Conservation (phyloP, 2,113 vertebrate genomes). For the Mola mola region DNA sequence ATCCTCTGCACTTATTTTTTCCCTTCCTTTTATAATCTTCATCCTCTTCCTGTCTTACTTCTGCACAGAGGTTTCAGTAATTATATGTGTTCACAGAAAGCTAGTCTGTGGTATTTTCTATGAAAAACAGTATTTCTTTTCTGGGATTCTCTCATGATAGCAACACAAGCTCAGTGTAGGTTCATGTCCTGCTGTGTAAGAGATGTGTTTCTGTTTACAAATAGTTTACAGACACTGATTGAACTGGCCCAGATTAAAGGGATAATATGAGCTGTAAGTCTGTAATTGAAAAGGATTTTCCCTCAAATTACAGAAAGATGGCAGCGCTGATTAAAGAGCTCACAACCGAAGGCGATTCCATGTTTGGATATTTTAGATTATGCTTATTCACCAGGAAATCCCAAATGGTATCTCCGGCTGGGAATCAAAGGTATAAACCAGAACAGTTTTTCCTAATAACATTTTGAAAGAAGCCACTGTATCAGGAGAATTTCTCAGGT, state of each 20-base stretch:
- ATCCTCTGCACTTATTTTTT: too few species aligned
- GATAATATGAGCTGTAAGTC: slow-evolving; percentile 40
- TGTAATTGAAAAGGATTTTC: slow-evolving; percentile 36
- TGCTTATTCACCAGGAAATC: slow-evolving; percentile 30
- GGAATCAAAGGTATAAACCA: slow-evolving; percentile 13
- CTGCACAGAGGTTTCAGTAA: too few species aligned
- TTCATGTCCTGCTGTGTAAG: slow-evolving; percentile 17
- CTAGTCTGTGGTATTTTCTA: slow-evolving; percentile 6
- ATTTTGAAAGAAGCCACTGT: not conserved
- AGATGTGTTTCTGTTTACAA: slow-evolving; percentile 34
- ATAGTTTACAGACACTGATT: slow-evolving; percentile 35
- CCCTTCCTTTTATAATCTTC: too few species aligned
- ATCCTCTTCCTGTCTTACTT: too few species aligned
- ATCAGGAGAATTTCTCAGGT: not conserved
- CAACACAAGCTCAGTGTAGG: slow-evolving; percentile 3
- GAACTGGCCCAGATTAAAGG: slow-evolving; percentile 32
- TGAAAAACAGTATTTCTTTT: slow-evolving; percentile 3
- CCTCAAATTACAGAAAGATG: slow-evolving; percentile 47
- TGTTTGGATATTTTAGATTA: slow-evolving; percentile 32
- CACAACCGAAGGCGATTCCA: slow-evolving; percentile 26
- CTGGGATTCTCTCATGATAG: slow-evolving; percentile 18
- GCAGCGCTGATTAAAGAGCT: slow-evolving; percentile 40
- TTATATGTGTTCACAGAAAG: slow-evolving; percentile 11
- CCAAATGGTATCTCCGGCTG: slow-evolving; percentile 1
- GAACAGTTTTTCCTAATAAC: not conserved